Base-by-base conservation (phyloP, 2,113 vertebrate genomes). In the Onychostruthus taczanowskii region DNA sequence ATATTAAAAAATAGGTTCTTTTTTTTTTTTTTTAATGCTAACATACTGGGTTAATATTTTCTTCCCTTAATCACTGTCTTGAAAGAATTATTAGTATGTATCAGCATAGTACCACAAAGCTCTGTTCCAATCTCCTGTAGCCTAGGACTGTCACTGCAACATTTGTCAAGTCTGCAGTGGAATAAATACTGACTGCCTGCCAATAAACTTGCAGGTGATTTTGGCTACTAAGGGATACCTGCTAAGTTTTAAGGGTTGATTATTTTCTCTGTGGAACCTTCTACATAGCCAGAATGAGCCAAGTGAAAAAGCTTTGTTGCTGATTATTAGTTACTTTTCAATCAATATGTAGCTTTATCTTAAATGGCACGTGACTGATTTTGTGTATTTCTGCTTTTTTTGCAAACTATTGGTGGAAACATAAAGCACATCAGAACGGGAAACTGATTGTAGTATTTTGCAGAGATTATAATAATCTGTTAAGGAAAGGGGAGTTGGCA, bases 291-390 rank as follows among this genome's bases (percentile, higher is more conserved):
- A 63, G 26, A 67, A 43, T 4, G 15, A 63, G 27, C 9, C 43
- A 41, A 0, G 1, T 26, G 9, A 30, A 53, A 66, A 37, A 76
- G 12, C 41, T 84, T n/a, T n/a, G 11, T 5, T 20, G 5, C 11
- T 0, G 5, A 23, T 30, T 4, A 4, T 35, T 9, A 30, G 3
- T 39, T 33, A 31, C 12, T 58, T 50, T 35, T 18, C 24, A 64
- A 30, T 43, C 58, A 17, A 0, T 13, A 24, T 5, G 20, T 55
- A 37, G 19, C 12, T 50, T 41, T 37, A 61, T 53, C 17, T 56
- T 49, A 21, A 39, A 39, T 15, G 7, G 3, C 1, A 0, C 18
- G 4, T 31, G 16, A 64, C 3, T 19, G 2, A 1, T 41, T 41
- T 83, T n/a, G 24, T 6, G 0, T 8, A 9, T 58, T 80, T 79